Conservation (phyloP, 2,113 vertebrate genomes). For the Hystrix cristata region DNA sequence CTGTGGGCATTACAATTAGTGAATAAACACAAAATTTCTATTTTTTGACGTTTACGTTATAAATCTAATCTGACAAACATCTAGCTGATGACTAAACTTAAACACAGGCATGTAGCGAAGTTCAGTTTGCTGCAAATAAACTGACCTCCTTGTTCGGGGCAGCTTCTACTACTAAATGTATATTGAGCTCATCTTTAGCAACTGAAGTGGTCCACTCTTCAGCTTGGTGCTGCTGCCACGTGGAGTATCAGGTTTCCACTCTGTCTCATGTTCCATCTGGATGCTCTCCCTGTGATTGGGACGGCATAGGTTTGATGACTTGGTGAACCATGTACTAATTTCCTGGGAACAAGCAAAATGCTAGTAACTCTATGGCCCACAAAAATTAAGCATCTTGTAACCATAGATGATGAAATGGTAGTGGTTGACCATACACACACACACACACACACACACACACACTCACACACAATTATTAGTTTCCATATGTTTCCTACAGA, state of each 20-base stretch:
- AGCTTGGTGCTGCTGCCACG: background rate
- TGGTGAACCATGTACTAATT: background rate
- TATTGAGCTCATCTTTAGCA: background rate
- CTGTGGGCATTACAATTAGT: background rate
- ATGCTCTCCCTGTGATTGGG: background rate
- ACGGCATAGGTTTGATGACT: background rate
- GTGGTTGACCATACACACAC: background rate
- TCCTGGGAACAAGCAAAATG: constrained; percentile 11
- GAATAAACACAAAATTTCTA: background rate
- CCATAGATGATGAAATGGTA: background rate
- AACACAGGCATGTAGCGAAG: background rate
- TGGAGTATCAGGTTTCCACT: constrained; percentile 6
- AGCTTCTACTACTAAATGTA: background rate
- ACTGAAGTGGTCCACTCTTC: background rate
- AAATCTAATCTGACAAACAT: constrained; percentile 37
- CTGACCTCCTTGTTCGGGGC: background rate
- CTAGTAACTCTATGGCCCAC: background rate
- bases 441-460: background rate
- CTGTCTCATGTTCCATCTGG: background rate
- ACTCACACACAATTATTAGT: background rate
- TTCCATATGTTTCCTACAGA: background rate
- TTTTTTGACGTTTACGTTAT: constrained; percentile 19
- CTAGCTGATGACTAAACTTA: constrained; percentile 21
- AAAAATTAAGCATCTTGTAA: constrained; percentile 43
- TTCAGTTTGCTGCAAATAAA: background rate